Percentiles rank a stretch among this genome's conserved stretches.
Conservation (phyloP, 2,113 vertebrate genomes). For the Microcebus murinus region DNA sequence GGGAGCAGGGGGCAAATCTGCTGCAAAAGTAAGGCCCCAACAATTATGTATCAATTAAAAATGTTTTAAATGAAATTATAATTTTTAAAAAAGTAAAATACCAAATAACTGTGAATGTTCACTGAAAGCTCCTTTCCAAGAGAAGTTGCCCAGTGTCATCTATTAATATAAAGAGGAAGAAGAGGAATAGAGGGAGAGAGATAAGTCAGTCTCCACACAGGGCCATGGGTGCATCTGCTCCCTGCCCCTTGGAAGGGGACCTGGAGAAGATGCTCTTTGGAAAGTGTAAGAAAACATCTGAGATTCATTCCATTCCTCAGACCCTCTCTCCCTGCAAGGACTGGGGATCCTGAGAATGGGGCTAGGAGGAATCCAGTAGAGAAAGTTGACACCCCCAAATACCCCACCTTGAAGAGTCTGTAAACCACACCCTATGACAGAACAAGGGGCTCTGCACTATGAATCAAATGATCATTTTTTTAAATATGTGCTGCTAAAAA, state of each 20-base stretch:
- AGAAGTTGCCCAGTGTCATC: not conserved
- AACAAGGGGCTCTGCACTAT: not conserved
- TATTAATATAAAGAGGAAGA: not conserved
- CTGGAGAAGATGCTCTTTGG: not conserved
- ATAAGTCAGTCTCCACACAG: not conserved
- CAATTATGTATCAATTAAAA: not conserved
- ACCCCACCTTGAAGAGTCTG: not conserved
- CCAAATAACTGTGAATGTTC: not conserved
- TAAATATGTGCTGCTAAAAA: not conserved
- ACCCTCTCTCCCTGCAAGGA: not conserved
- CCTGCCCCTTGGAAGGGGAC: not conserved
- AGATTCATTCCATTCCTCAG: not conserved
- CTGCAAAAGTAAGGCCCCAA: not conserved
- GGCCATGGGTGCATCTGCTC: not conserved
- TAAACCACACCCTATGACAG: not conserved
- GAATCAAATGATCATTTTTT: not conserved
- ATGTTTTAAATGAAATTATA: not conserved
- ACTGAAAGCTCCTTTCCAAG: not conserved
- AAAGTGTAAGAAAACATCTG: not conserved
- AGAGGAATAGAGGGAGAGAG: not conserved
- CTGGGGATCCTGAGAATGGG: not conserved
- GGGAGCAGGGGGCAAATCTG: not conserved
- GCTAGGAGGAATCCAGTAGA: not conserved
- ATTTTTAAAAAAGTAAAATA: not conserved
- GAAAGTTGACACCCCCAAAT: no score